Evolutionary conservation across 2,888 invertebrate species (phyloP), one percentile per base, ranked within the genome.

Genomic region (Acholoe squamosa): DNA sequence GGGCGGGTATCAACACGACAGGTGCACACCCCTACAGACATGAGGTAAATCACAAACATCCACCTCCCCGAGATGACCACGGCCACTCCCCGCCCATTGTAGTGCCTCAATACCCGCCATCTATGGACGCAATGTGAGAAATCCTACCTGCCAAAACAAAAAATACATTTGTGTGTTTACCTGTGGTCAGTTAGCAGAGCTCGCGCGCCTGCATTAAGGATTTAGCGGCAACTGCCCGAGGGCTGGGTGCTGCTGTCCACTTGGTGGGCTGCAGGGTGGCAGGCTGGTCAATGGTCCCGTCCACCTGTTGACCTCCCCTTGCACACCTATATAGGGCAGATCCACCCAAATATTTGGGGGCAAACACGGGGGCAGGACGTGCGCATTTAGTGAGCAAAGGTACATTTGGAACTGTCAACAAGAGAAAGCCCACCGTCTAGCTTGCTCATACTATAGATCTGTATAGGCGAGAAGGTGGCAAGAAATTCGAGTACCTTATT

Each of bases 351-450:
- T 86, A 86, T 86, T 86, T 86, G 86, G 86, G 86, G 16, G 86
- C 56, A 86, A 86, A 86, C 56, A 86, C 31, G 52, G 0, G 86
- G 86, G 86, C 86, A 86, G 86, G 86, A 86, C 86, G 86, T 31
- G 54, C 54, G 86, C 56, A 86, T 86, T 86, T 86, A 86, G 86
- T 86, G 86, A 31, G 86, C 33, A 56, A 56, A 86, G 52, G 86
- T 86, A 86, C 86, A 86, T 86, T 28, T 86, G 86, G 86, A 86
- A 56, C 86, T n/a, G 86, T 86, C 86, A 86, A 86, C 28, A 86
- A 54, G 34, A 19, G 80, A 12, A n/a, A 80, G 80, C 43, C 16
- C 34, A 80, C 34, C 33, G 22, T 43, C 80, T 25, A 71, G 31
- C 71, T 7, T 71, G 25, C 14, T 28, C 71, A 22, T 71, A 28